Conservation (phyloP, 2,113 vertebrate genomes). For the Melanostigma gelatinosum region DNA sequence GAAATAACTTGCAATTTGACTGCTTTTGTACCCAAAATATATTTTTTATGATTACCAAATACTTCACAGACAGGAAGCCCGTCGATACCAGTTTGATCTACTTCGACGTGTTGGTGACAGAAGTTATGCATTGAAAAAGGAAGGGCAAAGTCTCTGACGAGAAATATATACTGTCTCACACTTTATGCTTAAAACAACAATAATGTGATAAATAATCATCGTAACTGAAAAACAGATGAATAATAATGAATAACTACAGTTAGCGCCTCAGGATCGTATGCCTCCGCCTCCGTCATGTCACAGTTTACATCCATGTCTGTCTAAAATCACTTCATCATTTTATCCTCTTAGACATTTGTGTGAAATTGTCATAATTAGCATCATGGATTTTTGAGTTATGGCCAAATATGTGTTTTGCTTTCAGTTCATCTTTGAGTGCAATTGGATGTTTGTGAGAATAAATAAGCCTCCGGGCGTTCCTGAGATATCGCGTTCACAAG, state of each 20-base stretch:
- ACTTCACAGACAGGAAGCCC: background rate
- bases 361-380: background rate
- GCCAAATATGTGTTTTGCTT: background rate
- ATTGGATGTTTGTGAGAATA: background rate
- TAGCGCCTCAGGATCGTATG: too few species aligned
- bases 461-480: background rate
- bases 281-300: background rate
- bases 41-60: background rate
- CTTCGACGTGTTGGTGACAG: background rate
- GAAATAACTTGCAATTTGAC: background rate
- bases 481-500: background rate
- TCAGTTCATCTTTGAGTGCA: background rate
- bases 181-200: background rate
- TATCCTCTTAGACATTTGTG: background rate
- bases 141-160: background rate
- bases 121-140: background rate
- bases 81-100: background rate
- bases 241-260: background rate
- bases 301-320: background rate
- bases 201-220: background rate
- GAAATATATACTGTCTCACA: background rate
- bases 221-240: background rate
- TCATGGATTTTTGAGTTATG: background rate
- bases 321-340: background rate
- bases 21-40: background rate